A percentile compares a stretch with the other conserved stretches of the same genome.
Evolutionary conservation across 2,113 vertebrate genomes (phyloP).

Genomic region (Philantomba maxwellii): DNA sequence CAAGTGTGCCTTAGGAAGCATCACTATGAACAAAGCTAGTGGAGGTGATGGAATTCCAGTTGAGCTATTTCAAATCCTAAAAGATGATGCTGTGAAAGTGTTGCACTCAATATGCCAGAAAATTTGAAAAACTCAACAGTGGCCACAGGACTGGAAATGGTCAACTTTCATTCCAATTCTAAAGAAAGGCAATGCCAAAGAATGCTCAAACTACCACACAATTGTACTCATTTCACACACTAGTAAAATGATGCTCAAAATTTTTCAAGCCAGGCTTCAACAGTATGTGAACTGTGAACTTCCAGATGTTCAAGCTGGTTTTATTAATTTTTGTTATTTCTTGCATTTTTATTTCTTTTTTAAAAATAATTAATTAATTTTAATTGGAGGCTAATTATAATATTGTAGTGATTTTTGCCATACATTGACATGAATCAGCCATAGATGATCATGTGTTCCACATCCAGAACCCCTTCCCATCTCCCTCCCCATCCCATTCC

Average conservation of each 20-base stretch:
- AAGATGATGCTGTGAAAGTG: too few species aligned
- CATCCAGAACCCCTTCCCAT: background rate
- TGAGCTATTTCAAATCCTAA: too few species aligned
- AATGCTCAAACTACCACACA: rapidly evolving
- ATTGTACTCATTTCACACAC: rapidly evolving
- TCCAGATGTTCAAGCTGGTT: background rate
- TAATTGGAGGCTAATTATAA: background rate
- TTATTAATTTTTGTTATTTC: background rate
- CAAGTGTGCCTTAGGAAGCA: too few species aligned
- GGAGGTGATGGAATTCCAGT: too few species aligned
- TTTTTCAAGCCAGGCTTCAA: background rate
- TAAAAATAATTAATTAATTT: background rate
- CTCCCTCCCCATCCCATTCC: background rate
- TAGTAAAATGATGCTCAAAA: background rate
- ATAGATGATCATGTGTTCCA: background rate
- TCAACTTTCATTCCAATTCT: background rate
- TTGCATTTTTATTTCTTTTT: background rate
- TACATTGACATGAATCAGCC: background rate
- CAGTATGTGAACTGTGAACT: background rate
- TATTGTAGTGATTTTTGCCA: background rate
- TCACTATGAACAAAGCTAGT: too few species aligned
- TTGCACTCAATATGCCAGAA: background rate
- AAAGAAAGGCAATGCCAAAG: background rate
- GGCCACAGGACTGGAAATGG: background rate
- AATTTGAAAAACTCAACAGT: background rate